phyloP scores from a whole-genome alignment of 2,888 invertebrate species.

The Lepetodrilus schrolli region DNA sequence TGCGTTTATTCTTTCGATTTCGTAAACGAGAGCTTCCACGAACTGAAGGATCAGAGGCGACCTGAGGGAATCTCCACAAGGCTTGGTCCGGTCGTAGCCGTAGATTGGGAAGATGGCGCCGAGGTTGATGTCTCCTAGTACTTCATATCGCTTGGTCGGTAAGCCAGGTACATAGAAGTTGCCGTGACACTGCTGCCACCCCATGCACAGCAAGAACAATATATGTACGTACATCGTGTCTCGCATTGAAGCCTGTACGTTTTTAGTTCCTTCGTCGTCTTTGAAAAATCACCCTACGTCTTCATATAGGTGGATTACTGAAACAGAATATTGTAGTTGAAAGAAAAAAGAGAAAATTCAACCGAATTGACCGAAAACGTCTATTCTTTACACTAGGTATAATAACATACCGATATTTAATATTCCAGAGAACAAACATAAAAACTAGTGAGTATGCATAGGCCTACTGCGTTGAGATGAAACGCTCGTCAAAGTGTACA shows the following conservation, averaged over 20 bases:
- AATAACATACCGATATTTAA: too few relatives aligned
- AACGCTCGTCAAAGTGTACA: too few relatives aligned
- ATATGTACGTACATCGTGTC: not conserved
- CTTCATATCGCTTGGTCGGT: constrained; percentile 38
- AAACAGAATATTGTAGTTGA: too few relatives aligned
- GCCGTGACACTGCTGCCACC: not conserved
- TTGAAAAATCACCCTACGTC: too few relatives aligned
- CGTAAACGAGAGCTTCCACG: constrained; percentile 56
- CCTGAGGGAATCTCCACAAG: constrained; percentile 45
- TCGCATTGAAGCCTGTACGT: not conserved
- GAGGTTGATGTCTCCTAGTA: constrained; percentile 52
- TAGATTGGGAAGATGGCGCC: constrained; percentile 53
- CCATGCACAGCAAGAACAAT: not conserved
- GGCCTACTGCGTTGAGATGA: too few relatives aligned
- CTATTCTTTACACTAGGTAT: too few relatives aligned
- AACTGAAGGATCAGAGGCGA: constrained; percentile 49
- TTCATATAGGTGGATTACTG: too few relatives aligned
- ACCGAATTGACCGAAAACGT: too few relatives aligned
- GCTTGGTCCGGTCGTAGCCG: constrained; percentile 20
- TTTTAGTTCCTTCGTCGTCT: too few relatives aligned
- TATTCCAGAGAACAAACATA: too few relatives aligned
- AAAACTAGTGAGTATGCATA: too few relatives aligned
- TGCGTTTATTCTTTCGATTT: constrained; percentile 52
- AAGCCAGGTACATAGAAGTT: constrained; percentile 37
- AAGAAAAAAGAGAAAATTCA: too few relatives aligned